A percentile compares a stretch with the other conserved stretches of the same genome.
phyloP scores from a whole-genome alignment of 2,888 invertebrate species.

The Synanthedon myopaeformis region DNA sequence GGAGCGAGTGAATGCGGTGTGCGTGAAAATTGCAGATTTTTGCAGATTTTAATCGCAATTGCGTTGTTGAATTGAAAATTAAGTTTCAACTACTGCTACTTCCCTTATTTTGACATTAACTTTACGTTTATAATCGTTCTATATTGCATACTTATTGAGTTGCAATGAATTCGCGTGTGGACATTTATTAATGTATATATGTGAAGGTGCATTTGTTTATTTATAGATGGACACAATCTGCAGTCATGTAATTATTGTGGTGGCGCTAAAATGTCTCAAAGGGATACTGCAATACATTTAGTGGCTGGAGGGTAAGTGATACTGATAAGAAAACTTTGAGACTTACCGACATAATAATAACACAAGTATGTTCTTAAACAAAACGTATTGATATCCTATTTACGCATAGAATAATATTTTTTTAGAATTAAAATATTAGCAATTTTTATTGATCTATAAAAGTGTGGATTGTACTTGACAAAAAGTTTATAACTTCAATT shows the following conservation, averaged over 20 bases:
- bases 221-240: constrained; percentile 64
- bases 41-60: constrained; percentile 12
- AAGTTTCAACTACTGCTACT: neutral
- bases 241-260: constrained; percentile 64
- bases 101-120: neutral
- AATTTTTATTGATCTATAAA: no score
- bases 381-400: no score
- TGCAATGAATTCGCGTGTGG: constrained; percentile 12
- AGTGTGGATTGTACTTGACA: no score
- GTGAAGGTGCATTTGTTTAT: constrained; percentile 66
- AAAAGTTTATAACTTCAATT: no score
- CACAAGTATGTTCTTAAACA: no score
- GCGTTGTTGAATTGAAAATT: neutral
- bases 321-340: neutral
- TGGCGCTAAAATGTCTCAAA: constrained; percentile 76
- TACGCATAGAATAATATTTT: no score
- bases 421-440: no score
- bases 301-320: constrained; percentile 93
- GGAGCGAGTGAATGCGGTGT: neutral
- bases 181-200: constrained; percentile 20
- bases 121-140: neutral
- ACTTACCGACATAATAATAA: no score
- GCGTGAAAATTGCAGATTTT: constrained; percentile 12
- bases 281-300: constrained; percentile 92
- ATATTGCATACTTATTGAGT: neutral